Percentiles rank a stretch among this genome's conserved stretches.
phyloP scores from a whole-genome alignment of 64 coral and sea anemone genomes.

The Dendrophyllia cribrosa region DNA sequence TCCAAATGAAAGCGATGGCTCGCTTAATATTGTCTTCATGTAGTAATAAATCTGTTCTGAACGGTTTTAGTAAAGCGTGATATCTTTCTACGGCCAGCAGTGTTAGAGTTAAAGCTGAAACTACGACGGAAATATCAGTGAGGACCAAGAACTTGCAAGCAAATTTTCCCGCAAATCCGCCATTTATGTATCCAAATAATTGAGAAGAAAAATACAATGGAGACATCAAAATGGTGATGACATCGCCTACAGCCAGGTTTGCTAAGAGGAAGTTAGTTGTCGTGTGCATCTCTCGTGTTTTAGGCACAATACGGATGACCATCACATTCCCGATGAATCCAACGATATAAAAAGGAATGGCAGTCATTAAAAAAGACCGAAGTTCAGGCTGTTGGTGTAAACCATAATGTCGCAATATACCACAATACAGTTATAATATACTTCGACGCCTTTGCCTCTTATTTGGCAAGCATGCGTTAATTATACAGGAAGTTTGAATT shows the following conservation, averaged over 20 bases:
- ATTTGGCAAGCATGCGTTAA: too few relatives aligned
- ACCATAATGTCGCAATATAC: too few relatives aligned
- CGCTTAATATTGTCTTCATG: not conserved
- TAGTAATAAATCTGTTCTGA: not conserved
- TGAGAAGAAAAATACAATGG: too few relatives aligned
- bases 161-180: not conserved
- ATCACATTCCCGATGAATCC: not conserved
- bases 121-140: not conserved
- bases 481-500: too few relatives aligned
- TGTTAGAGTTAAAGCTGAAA: not conserved
- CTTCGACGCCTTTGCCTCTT: too few relatives aligned
- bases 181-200: too few relatives aligned
- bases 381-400: too few relatives aligned
- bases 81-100: not conserved
- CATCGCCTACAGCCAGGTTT: conserved; percentile 27
- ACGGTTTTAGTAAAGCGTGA: not conserved
- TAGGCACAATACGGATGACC: not conserved
- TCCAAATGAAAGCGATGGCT: not conserved
- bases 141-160: not conserved
- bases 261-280: conserved; percentile 32
- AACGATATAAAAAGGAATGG: too few relatives aligned
- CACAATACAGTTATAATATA: too few relatives aligned
- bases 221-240: not conserved
- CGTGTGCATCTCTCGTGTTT: conserved; percentile 19
- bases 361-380: too few relatives aligned